phyloP scores from a whole-genome alignment of 2,113 vertebrate genomes.

The Halichoerus grypus region DNA sequence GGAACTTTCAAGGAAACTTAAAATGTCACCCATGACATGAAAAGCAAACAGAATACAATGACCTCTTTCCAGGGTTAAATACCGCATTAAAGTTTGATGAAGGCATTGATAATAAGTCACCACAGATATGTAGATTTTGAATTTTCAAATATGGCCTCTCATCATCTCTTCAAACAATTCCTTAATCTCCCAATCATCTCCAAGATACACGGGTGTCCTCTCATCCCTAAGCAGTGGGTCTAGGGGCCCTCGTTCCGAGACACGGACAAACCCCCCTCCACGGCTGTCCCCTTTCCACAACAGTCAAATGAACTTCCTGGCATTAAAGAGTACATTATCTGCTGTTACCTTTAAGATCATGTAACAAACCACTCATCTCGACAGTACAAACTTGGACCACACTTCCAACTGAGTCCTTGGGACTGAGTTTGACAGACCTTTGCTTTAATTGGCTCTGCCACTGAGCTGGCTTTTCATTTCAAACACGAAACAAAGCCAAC shows the following conservation, averaged over 20 bases:
- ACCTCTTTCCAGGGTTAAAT: constrained; percentile 20
- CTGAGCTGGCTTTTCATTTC: neutral
- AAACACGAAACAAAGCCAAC: constrained; percentile 1
- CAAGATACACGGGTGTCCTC: neutral
- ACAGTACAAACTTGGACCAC: constrained; percentile 19
- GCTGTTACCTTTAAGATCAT: constrained; percentile 30
- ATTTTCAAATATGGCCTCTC: constrained; percentile 17
- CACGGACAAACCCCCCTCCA: constrained; percentile 14
- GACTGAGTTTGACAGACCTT: neutral
- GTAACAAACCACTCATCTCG: constrained; percentile 22
- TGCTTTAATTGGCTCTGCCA: neutral
- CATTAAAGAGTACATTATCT: neutral
- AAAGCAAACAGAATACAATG: neutral
- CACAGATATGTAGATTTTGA: neutral
- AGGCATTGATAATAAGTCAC: neutral
- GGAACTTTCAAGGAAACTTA: neutral
- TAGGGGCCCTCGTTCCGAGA: neutral
- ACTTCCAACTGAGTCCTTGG: neutral
- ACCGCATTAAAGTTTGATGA: neutral
- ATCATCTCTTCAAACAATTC: constrained; percentile 9
- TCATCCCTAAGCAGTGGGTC: neutral
- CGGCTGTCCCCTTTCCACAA: neutral
- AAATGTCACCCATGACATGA: neutral
- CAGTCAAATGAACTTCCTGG: constrained; percentile 38
- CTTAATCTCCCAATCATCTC: neutral